phyloP scores from a whole-genome alignment of 2,113 vertebrate species.

The Urocynchramus pylzowi region DNA sequence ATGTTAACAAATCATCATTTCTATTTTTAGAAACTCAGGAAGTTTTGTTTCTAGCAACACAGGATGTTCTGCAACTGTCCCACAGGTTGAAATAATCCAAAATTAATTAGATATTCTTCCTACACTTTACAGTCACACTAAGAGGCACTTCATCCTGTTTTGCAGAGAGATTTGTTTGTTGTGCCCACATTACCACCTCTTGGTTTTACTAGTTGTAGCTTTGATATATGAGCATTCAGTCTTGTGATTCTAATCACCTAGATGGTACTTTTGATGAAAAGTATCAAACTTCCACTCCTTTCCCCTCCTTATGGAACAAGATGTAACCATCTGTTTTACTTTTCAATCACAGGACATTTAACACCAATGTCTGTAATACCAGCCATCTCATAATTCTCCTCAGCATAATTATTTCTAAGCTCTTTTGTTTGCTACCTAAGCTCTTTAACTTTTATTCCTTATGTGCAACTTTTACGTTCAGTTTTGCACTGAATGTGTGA shows the following conservation, averaged over 20 bases:
- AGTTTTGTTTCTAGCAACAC: conserved; percentile 32
- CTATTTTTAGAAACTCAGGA: conserved; percentile 6
- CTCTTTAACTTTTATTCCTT: not conserved
- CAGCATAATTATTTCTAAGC: not conserved
- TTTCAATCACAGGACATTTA: not conserved
- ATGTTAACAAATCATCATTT: not conserved
- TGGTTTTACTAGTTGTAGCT: not conserved
- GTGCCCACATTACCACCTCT: not conserved
- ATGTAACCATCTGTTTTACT: not conserved
- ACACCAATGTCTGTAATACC: not conserved
- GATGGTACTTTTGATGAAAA: not conserved
- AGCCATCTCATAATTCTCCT: not conserved
- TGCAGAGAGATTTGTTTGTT: not conserved
- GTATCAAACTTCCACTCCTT: not conserved
- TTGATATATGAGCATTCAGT: not conserved
- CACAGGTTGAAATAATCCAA: not conserved
- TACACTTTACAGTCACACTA: not conserved
- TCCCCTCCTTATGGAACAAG: not conserved
- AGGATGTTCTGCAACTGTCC: not conserved
- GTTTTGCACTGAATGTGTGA: not conserved
- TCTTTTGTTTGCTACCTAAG: not conserved
- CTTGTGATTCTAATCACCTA: not conserved
- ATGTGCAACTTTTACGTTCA: not conserved
- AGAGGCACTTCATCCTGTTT: conserved; percentile 1
- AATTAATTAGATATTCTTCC: conserved; percentile 3